Conservation (phyloP, 2,888 invertebrate species). For the Dryocosmus kuriphilus region DNA sequence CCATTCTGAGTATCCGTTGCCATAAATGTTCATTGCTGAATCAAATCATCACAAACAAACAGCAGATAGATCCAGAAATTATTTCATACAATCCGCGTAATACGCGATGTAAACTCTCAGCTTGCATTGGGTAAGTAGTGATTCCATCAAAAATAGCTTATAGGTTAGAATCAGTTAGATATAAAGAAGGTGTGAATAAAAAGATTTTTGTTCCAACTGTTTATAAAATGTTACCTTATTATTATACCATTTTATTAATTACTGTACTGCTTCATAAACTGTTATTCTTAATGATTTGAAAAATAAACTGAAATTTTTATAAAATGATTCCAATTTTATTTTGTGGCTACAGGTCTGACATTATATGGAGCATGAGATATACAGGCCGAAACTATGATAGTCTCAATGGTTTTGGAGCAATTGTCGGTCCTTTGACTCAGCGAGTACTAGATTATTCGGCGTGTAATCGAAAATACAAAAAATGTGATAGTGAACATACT, state of each 20-base stretch:
- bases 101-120: constrained; percentile 41
- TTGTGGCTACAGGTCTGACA: constrained; percentile 46
- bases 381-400: constrained; percentile 60
- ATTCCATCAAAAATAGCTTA: too few species aligned
- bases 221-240: too few species aligned
- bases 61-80: constrained; percentile 39
- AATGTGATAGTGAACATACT: constrained; percentile 53
- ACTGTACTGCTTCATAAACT: too few species aligned
- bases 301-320: too few species aligned
- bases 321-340: too few species aligned
- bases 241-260: too few species aligned
- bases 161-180: background rate
- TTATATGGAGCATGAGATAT: constrained; percentile 61
- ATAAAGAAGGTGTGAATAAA: too few species aligned
- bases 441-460: constrained; percentile 59
- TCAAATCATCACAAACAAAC: constrained; percentile 32
- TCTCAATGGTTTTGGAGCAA: constrained; percentile 57
- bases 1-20: constrained; percentile 44
- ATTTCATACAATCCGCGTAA: background rate
- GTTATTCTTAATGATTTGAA: too few species aligned
- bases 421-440: constrained; percentile 53
- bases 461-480: constrained; percentile 58
- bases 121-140: constrained; percentile 45
- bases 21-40: constrained; percentile 36
- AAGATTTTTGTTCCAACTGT: too few species aligned